Percentiles rank a stretch among this genome's conserved stretches.
These are phyloP conservation scores for Amyelois transitella DNA, from an alignment of 1,140 invertebrate species.

Conservation along the genomic window DNA sequence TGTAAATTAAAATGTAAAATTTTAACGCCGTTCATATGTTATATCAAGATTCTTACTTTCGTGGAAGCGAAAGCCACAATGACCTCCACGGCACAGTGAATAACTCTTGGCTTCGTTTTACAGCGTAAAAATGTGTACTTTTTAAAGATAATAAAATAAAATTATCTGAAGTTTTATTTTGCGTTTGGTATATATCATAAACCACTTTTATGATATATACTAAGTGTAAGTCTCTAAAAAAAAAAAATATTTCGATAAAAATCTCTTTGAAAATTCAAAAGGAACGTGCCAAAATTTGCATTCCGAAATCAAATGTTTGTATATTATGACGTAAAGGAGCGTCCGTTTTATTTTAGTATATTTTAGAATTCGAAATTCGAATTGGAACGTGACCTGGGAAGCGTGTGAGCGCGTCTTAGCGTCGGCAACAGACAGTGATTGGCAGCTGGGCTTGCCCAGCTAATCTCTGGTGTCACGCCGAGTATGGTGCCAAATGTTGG, in stretches of 20 bases:
- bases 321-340: constrained; percentile 1
- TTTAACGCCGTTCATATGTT: not conserved
- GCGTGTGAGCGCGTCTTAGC: constrained; percentile 10
- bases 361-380: constrained; percentile 2
- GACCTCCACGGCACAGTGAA: no score
- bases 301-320: not conserved
- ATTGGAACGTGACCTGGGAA: not conserved
- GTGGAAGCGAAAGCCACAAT: not conserved
- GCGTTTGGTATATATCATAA: no score
- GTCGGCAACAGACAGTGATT: constrained; percentile 28
- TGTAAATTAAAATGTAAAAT: not conserved
- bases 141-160: no score
- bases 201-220: no score
- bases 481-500: not conserved
- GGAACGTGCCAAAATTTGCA: not conserved
- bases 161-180: no score
- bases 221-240: not conserved
- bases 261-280: not conserved
- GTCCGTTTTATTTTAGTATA: not conserved
- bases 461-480: constrained; percentile 35
- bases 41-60: not conserved
- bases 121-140: no score
- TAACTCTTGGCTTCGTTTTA: no score
- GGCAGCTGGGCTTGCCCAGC: constrained; percentile 29
- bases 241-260: not conserved